Conservation (phyloP, 2,888 invertebrate species). For the Lomographa bimaculata region DNA sequence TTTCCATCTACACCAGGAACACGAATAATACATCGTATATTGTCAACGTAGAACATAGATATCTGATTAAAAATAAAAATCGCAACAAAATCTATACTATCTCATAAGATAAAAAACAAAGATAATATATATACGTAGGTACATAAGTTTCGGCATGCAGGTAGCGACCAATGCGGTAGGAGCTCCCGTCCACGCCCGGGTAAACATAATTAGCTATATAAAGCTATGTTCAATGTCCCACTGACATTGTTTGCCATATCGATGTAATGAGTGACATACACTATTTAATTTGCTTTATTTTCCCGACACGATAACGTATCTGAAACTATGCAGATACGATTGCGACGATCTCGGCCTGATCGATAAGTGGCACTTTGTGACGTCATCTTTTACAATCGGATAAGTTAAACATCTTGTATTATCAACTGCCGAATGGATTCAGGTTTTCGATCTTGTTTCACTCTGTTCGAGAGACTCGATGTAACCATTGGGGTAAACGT, state of each 20-base stretch:
- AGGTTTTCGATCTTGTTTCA: slow-evolving; percentile 7
- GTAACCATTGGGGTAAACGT: slow-evolving; percentile 8
- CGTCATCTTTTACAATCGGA: slow-evolving; percentile 30
- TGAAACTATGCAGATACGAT: slow-evolving; percentile 41
- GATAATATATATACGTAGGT: no score
- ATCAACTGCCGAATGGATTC: slow-evolving; percentile 10
- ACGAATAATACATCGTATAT: no score
- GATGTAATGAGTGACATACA: slow-evolving; percentile 19
- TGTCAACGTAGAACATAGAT: no score
- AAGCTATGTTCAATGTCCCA: no score
- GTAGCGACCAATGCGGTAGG: no score
- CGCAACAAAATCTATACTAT: no score
- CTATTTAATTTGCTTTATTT: slow-evolving; percentile 37
- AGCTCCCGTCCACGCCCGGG: no score
- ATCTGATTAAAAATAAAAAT: no score
- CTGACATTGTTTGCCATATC: slow-evolving; percentile 14
- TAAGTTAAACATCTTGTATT: slow-evolving; percentile 8
- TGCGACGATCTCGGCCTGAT: slow-evolving; percentile 40
- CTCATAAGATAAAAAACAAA: slow-evolving; percentile 16
- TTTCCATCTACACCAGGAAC: no score
- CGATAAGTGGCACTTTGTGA: slow-evolving; percentile 36
- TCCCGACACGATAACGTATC: slow-evolving; percentile 42
- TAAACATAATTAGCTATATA: no score
- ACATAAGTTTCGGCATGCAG: no score
- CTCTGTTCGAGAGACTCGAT: slow-evolving; percentile 1